Base-by-base conservation (phyloP, 2,888 invertebrate species). In the Pammene fasciana region DNA sequence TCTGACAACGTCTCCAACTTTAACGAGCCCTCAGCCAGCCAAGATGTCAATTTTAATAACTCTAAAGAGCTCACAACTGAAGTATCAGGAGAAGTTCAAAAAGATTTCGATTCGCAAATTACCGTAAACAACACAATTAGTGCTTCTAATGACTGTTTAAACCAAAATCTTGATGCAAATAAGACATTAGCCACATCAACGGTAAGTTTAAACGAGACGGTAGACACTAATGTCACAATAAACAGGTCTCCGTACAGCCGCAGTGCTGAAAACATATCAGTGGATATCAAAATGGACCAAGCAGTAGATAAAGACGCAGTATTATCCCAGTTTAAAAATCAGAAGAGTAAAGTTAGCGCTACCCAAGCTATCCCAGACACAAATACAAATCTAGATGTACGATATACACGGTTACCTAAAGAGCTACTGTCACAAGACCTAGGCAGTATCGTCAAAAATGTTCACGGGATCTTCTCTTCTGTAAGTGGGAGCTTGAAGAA, bases 381-480 rank as follows among this genome's bases (percentile, higher is more conserved):
- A 16, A 72, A 75, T 46, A 62, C 57, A 5, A 71, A 65, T 13
- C 13, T 73, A 59, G 88, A 90, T 57, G 73, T 71, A 0, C 79
- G 80, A 71, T 88, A 88, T 38, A 68, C 85, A 0, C 78, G 86
- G 45, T 75, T 90, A 76, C 88, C 89, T 0, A 92, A 91, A 77
- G 92, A 92, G 72, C 75, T 91, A 0, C 67, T 92, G 0, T 82
- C 89, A 0, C 92, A 89, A 82, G 92, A 92, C 52, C 75, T 92
- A 0, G 91, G 92, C 0, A 89, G 84, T 71, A 88, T 93, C 1
- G 92, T 92, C 0, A 92, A 92, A 75, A 93, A 93, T 78, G 92
- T 93, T 0, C 93, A 93, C 5, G 93, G 93, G 0, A 89, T 93
- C 75, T 93, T 93, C 72, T 92, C 92, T 0, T 88, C 90, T 0